A percentile compares a stretch with the other conserved stretches of the same genome.
Conservation (phyloP, 2,797 vertebrate species). For the Channallabes apus region DNA sequence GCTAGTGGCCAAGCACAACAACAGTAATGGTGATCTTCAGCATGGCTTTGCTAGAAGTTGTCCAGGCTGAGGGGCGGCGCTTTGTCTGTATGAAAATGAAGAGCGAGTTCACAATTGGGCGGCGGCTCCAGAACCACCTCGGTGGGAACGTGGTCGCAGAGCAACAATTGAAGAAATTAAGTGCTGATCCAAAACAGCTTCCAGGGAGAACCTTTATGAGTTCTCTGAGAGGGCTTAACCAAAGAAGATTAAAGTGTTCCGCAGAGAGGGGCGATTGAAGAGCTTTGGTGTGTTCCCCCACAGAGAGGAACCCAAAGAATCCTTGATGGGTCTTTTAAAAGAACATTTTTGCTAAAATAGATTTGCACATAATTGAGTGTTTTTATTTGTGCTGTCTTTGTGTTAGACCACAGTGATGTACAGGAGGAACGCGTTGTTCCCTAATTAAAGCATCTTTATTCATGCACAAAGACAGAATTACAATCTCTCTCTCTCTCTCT, state of each 20-base stretch:
- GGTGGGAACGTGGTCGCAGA: no score
- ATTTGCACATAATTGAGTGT: not conserved
- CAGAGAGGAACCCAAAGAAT: no score
- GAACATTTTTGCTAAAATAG: not conserved
- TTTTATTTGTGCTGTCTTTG: not conserved
- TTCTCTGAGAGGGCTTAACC: not conserved
- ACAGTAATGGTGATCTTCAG: no score
- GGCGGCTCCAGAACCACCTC: no score
- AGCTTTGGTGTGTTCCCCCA: not conserved
- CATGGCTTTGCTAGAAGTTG: no score
- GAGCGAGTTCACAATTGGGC: no score
- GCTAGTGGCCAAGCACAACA: no score
- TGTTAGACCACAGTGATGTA: not conserved
- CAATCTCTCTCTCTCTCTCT: not conserved
- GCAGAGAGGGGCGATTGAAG: not conserved
- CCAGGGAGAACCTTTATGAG: not conserved
- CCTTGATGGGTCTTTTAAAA: not conserved
- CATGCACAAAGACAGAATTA: not conserved
- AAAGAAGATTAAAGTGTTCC: not conserved
- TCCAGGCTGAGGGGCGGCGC: no score
- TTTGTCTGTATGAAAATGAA: no score
- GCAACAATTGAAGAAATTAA: no score
- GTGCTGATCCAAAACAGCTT: not conserved
- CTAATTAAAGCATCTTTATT: not conserved
- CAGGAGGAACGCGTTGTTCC: not conserved